Conservation (phyloP, 2,888 invertebrate genomes). For the Polia nebulosa region DNA sequence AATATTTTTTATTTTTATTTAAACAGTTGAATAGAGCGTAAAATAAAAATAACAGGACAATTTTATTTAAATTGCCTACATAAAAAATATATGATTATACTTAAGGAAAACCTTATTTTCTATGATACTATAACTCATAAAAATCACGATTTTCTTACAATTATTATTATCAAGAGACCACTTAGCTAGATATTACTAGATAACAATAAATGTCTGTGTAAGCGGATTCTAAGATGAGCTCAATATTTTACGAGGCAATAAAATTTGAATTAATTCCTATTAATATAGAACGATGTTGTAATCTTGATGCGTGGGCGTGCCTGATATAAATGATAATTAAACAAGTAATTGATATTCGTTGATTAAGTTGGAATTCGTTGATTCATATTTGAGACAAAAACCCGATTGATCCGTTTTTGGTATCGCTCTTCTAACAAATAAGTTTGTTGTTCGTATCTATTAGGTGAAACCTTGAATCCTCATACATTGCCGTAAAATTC, state of each 20-base stretch:
- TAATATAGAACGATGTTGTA: slow-evolving; percentile 53
- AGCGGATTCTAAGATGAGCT: slow-evolving; percentile 54
- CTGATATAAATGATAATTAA: slow-evolving; percentile 53
- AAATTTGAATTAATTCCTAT: slow-evolving; percentile 61
- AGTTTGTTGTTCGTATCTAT: slow-evolving; percentile 4
- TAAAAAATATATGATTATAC: neutral
- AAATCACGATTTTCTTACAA: slow-evolving; percentile 21
- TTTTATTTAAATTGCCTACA: neutral
- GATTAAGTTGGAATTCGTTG: slow-evolving; percentile 48
- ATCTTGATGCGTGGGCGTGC: slow-evolving; percentile 57
- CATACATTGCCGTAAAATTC: neutral
- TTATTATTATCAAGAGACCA: slow-evolving; percentile 28
- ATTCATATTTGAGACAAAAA: slow-evolving; percentile 44
- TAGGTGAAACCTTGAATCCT: neutral
- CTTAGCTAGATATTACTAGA: slow-evolving; percentile 43
- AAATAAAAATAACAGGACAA: neutral
- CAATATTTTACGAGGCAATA: slow-evolving; percentile 54
- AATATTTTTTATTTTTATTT: neutral
- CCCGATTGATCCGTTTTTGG: slow-evolving; percentile 35
- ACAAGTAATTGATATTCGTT: slow-evolving; percentile 56
- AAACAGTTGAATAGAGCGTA: neutral
- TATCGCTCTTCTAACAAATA: neutral
- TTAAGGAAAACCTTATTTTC: neutral
- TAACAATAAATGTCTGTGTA: slow-evolving; percentile 61
- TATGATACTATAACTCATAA: neutral